Percentiles rank a stretch among this genome's conserved stretches.
These are phyloP conservation scores for Toxotes chatareus DNA, from an alignment of 2,113 vertebrate genomes.

Conservation along the genomic window DNA sequence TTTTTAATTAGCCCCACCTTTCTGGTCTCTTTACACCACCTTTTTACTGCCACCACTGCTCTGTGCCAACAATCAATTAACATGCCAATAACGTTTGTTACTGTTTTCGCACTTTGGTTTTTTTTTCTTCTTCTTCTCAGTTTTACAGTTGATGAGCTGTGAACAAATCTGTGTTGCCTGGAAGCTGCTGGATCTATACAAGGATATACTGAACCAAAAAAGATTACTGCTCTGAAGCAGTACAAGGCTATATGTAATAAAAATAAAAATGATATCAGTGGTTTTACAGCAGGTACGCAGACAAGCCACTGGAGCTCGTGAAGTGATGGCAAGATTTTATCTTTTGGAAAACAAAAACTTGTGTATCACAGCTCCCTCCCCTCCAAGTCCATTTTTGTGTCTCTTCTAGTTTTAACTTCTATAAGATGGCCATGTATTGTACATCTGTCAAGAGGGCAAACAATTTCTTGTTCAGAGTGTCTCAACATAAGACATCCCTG, in stretches of 20 bases:
- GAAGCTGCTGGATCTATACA: not conserved
- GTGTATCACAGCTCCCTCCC: not conserved
- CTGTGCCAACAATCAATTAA: not conserved
- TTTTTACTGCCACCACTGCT: not conserved
- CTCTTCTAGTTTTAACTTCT: not conserved
- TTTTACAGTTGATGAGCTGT: conserved; percentile 4
- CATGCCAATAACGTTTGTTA: not conserved
- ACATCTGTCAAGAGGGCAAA: not conserved
- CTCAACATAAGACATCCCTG: too few relatives aligned
- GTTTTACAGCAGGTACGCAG: not conserved
- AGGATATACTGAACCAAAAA: not conserved
- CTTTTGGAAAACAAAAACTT: not conserved
- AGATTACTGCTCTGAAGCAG: not conserved
- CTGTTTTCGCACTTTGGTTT: not conserved
- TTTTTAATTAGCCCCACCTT: conserved; percentile 5
- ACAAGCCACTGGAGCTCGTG: conserved; percentile 2
- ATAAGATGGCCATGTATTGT: not conserved
- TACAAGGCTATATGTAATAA: not conserved
- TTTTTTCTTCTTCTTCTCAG: not conserved
- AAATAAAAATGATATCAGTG: not conserved
- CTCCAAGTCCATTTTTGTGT: not conserved
- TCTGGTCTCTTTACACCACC: not conserved
- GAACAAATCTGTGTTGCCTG: not conserved
- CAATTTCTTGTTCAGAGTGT: too few relatives aligned
- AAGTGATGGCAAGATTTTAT: not conserved